These are phyloP conservation scores for Drosophila erecta DNA, from an alignment of 1,140 invertebrate genomes.

Conservation along the genomic window DNA sequence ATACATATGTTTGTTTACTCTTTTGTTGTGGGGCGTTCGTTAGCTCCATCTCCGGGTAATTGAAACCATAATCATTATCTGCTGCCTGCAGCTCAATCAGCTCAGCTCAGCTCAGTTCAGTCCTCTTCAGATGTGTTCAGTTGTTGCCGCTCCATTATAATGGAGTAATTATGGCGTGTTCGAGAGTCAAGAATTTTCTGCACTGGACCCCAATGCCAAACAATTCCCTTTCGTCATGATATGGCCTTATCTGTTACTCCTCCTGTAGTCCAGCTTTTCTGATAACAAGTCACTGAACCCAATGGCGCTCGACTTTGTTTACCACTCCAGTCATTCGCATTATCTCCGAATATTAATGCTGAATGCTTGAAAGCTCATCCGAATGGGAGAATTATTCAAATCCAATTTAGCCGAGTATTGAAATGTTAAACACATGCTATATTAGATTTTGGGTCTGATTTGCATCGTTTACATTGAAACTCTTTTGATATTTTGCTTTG, in stretches of 20 bases:
- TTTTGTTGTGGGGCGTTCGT: slow-evolving; percentile 67
- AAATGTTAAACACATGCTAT: slow-evolving; percentile 26
- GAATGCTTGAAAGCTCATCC: slow-evolving; percentile 46
- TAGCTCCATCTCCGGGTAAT: slow-evolving; percentile 51
- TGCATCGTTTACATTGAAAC: not conserved
- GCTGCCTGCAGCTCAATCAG: slow-evolving; percentile 56
- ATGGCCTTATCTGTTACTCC: slow-evolving; percentile 21
- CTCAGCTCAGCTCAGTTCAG: slow-evolving; percentile 32
- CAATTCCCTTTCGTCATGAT: slow-evolving; percentile 41
- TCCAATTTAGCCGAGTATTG: slow-evolving; percentile 21
- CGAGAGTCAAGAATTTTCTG: slow-evolving; percentile 67
- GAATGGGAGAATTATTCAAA: slow-evolving; percentile 77
- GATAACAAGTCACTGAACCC: slow-evolving; percentile 71
- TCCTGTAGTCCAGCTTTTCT: slow-evolving; percentile 3
- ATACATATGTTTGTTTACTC: slow-evolving; percentile 74
- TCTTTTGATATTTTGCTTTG: not conserved
- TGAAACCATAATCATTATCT: slow-evolving; percentile 81
- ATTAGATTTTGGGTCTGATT: not conserved
- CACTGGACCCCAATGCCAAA: slow-evolving; percentile 52
- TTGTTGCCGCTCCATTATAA: slow-evolving; percentile 76
- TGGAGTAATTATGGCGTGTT: slow-evolving; percentile 74
- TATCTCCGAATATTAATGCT: slow-evolving; percentile 65
- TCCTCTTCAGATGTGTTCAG: slow-evolving; percentile 31
- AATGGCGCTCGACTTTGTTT: slow-evolving; percentile 20
- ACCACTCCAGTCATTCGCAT: slow-evolving; percentile 32